A percentile compares a stretch with the other conserved stretches of the same genome.
phyloP scores from a whole-genome alignment of 2,797 vertebrate species.

The Sternotherus odoratus region DNA sequence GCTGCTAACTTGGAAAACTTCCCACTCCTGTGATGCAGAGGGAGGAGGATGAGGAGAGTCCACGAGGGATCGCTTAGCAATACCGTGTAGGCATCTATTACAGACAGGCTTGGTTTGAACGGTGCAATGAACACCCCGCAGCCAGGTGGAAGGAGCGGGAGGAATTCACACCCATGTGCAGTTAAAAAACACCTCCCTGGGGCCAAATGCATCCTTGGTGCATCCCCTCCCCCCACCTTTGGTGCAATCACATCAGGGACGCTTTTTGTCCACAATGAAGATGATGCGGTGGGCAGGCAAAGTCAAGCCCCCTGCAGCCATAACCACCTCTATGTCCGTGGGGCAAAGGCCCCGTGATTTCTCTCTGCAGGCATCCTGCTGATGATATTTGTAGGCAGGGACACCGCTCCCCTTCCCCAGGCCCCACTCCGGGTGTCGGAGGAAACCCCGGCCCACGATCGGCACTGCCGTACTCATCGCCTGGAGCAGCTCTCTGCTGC shows the following conservation, averaged over 20 bases:
- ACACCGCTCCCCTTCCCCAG: no score
- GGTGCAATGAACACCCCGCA: background rate
- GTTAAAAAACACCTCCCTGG: background rate
- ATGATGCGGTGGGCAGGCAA: fast-evolving
- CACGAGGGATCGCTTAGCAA: background rate
- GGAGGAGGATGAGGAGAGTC: background rate
- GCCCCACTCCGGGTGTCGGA: no score
- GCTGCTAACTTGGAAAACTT: slow-evolving; percentile 79
- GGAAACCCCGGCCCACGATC: no score
- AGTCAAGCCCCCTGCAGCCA: background rate
- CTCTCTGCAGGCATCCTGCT: no score
- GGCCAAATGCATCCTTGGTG: background rate
- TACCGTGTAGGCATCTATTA: fast-evolving
- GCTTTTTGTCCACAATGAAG: fast-evolving
- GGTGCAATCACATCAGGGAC: background rate
- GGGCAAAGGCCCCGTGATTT: background rate
- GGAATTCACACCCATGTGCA: background rate
- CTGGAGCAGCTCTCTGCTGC: background rate
- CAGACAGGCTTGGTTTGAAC: fast-evolving
- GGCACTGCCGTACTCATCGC: fast-evolving
- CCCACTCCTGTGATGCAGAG: slow-evolving; percentile 47
- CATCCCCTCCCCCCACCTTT: background rate
- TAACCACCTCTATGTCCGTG: background rate
- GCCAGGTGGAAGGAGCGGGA: background rate
- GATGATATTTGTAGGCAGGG: background rate